These are phyloP conservation scores for Brenthis hecate DNA, from an alignment of 2,888 invertebrate species.

Conservation along the genomic window DNA sequence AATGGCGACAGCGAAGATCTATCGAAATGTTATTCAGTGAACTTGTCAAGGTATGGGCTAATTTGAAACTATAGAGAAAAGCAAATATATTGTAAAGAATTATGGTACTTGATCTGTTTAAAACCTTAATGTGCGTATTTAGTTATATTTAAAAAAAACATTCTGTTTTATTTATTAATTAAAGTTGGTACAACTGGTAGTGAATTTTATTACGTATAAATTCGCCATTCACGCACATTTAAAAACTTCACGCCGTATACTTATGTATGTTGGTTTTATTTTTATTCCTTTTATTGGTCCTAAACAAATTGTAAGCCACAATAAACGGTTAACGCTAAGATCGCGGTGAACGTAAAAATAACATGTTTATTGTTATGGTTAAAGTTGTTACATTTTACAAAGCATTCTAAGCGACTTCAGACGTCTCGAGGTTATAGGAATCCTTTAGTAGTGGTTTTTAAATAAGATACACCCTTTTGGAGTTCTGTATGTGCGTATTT, in stretches of 20 bases:
- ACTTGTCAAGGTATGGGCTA: too few species aligned
- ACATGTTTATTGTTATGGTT: constrained; percentile 59
- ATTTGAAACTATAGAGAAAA: too few species aligned
- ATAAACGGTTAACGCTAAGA: constrained; percentile 50
- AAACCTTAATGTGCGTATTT: too few species aligned
- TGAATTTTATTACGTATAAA: too few species aligned
- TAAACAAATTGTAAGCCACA: constrained; percentile 55
- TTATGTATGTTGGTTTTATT: constrained; percentile 37
- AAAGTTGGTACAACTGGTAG: too few species aligned
- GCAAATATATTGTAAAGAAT: too few species aligned
- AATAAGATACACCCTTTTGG: constrained; percentile 17
- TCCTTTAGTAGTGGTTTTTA: constrained; percentile 38
- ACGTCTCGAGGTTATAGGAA: constrained; percentile 22
- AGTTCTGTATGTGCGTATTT: not conserved
- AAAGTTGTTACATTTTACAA: constrained; percentile 54
- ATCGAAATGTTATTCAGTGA: too few species aligned
- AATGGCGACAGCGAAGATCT: too few species aligned
- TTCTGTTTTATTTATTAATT: too few species aligned
- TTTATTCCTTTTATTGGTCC: constrained; percentile 48
- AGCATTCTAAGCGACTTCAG: constrained; percentile 35
- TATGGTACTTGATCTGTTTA: too few species aligned
- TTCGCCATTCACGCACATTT: too few species aligned
- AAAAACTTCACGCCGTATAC: constrained; percentile 4
- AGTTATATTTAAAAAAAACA: too few species aligned
- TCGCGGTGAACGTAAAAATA: constrained; percentile 58